Evolutionary conservation across 35 echinoderm and acorn worm species (phyloP).

Genomic region (Acanthaster planci): DNA sequence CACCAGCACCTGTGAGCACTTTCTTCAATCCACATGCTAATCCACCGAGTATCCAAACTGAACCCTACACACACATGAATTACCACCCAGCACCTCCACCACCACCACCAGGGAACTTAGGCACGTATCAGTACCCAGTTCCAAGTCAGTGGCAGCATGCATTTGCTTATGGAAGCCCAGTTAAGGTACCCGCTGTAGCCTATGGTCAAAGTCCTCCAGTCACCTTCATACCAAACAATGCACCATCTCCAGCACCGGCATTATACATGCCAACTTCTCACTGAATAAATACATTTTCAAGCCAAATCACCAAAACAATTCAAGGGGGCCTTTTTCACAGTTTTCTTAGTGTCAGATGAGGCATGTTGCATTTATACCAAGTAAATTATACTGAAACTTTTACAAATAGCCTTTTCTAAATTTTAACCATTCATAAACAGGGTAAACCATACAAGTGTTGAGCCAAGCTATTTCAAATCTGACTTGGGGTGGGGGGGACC

Average conservation of each 20-base stretch:
- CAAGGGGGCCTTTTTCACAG: no score
- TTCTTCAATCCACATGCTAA: constrained; percentile 22
- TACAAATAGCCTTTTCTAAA: no score
- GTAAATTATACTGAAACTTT: no score
- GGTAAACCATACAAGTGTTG: no score
- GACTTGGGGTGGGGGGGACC: no score
- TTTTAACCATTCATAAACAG: no score
- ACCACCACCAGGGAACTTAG: constrained; percentile 3
- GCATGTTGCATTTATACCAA: no score
- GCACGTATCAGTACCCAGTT: constrained; percentile 41
- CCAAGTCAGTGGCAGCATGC: constrained; percentile 30
- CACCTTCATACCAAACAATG: constrained; percentile 5
- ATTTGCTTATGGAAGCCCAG: constrained; percentile 7
- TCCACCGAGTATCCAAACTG: constrained; percentile 6
- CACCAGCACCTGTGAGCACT: constrained; percentile 20
- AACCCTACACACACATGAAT: constrained; percentile 17
- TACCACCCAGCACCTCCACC: constrained; percentile 14
- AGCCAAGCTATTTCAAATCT: no score
- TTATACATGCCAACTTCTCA: not conserved
- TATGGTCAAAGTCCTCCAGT: not conserved
- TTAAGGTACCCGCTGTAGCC: constrained; percentile 18
- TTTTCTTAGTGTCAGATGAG: no score
- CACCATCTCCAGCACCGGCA: not conserved
- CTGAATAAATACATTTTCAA: not conserved
- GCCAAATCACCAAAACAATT: not conserved